Percentiles rank a stretch among this genome's conserved stretches.
Evolutionary conservation across 2,888 invertebrate genomes (phyloP).

Genomic region (Acleris literana): DNA sequence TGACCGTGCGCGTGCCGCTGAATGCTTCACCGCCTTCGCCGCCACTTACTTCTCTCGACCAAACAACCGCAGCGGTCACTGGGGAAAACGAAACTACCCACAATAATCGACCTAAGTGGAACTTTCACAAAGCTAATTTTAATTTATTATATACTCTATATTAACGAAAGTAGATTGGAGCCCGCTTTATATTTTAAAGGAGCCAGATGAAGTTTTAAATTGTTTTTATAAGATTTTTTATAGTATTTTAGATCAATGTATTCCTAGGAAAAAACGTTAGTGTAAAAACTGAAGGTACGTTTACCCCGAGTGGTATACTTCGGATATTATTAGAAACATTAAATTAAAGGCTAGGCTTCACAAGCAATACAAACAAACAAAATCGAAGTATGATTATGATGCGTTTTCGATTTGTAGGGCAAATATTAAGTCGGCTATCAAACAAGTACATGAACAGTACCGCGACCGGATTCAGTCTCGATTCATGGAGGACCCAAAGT

Average conservation of each 20-base stretch:
- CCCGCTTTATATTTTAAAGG: neutral
- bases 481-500: neutral
- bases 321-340: slow-evolving; percentile 20
- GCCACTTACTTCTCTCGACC: neutral
- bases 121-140: neutral
- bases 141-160: slow-evolving; percentile 19
- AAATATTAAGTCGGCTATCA: neutral
- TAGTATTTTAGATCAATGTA: neutral
- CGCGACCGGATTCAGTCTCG: neutral
- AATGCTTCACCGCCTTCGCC: too few relatives aligned
- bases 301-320: slow-evolving; percentile 26
- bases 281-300: neutral
- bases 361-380: slow-evolving; percentile 11
- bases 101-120: slow-evolving; percentile 1
- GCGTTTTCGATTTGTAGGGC: slow-evolving; percentile 1
- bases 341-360: slow-evolving; percentile 10
- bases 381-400: neutral
- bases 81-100: neutral
- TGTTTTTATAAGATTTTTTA: too few relatives aligned
- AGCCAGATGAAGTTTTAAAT: slow-evolving; percentile 9
- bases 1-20: too few relatives aligned
- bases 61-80: neutral
- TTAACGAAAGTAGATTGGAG: slow-evolving; percentile 7
- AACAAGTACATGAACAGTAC: slow-evolving; percentile 1
- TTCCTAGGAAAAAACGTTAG: slow-evolving; percentile 16